phyloP scores from a whole-genome alignment of 2,113 vertebrate species.

The Sminthopsis crassicaudata region DNA sequence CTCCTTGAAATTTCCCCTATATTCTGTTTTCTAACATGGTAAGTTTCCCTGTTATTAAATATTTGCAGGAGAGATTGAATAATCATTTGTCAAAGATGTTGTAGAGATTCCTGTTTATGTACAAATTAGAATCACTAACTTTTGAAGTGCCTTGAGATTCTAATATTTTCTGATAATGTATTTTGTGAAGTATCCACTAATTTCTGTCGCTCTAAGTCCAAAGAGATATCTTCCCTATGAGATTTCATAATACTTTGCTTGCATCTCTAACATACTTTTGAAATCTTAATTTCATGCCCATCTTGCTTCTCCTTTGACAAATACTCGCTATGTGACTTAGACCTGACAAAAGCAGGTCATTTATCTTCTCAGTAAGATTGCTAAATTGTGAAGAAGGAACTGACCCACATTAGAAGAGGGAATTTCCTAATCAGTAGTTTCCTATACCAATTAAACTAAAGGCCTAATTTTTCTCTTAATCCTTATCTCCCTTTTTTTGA shows the following conservation, averaged over 20 bases:
- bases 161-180: background rate
- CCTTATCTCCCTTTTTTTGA: background rate
- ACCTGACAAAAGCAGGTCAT: background rate
- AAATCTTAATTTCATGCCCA: background rate
- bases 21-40: background rate
- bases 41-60: background rate
- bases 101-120: background rate
- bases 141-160: background rate
- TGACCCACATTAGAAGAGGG: background rate
- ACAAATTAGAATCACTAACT: background rate
- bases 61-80: background rate
- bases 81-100: background rate
- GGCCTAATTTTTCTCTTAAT: background rate
- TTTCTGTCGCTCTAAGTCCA: background rate
- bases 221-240: background rate
- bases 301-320: background rate
- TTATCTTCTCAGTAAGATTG: background rate
- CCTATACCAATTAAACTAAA: background rate
- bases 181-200: background rate
- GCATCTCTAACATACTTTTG: background rate
- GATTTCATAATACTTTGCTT: background rate
- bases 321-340: background rate
- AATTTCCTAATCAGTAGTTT: background rate
- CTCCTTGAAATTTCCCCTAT: background rate
- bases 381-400: background rate